Base-by-base conservation (phyloP, 2,797 vertebrate genomes). In the Poeciliopsis paucimaculata region DNA sequence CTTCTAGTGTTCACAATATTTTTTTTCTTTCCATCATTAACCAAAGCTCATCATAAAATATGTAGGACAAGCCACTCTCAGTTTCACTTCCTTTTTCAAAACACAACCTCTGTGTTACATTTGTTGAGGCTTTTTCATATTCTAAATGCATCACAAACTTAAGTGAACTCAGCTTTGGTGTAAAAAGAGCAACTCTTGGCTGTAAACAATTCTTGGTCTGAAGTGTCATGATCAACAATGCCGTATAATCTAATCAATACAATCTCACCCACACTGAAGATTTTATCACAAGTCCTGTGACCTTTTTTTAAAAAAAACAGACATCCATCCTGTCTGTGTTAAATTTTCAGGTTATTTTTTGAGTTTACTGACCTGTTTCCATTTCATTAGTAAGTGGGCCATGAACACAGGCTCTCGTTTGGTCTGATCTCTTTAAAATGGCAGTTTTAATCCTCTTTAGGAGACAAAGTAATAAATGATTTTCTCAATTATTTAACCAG, bases 361-460 rank as follows among this genome's bases (percentile, higher is more conserved):
- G 62, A 88, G 86, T 84, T 88, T 90, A 84, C 91, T 90, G 91
- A 92, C 93, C 92, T 91, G 91, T 86, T 93, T 93, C 82, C 85
- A 76, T 92, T 93, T 93, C 80, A 73, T 76, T 72, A 51, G 26
- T 86, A 93, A 93, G 81, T 94, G 90, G 93, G 93, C 78, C 92
- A 92, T 76, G 77, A 76, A 86, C 79, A 83, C 86, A 86, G n/a
- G 34, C 86, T 78, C 81, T 80, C 73, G 73, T 81, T 87, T 43
- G 83, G 13, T 34, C 73, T 77, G 81, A 73, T 81, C 77, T 81
- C 55, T 88, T 89, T 78, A 70, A 84, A 31, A 0, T 82, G 20
- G 60, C 31, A 41, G 57, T 76, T 46, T 70, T 46, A 80, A 77
- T 41, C 46, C 55, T 72, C 53, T 20, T 78, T 10, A 75, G 41